A percentile compares a stretch with the other conserved stretches of the same genome.
phyloP scores from a whole-genome alignment of 2,888 invertebrate genomes.

The Anagyrus pseudococci region DNA sequence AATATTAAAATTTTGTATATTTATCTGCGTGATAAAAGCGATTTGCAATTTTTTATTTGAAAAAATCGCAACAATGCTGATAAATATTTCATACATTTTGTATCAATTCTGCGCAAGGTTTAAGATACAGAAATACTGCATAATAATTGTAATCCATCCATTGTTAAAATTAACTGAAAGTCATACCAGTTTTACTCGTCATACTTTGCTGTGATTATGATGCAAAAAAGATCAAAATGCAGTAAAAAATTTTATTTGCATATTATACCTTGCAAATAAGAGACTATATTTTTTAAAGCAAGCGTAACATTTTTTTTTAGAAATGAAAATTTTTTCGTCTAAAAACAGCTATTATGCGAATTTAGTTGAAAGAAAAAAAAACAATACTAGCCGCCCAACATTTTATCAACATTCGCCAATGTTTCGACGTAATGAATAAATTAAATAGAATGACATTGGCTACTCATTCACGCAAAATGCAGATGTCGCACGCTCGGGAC shows the following conservation, averaged over 20 bases:
- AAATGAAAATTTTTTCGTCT: neutral
- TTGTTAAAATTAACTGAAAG: constrained; percentile 1
- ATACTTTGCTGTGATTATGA: neutral
- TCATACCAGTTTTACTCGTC: neutral
- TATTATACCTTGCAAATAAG: too few species aligned
- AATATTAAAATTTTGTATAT: constrained; percentile 17
- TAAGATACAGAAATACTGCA: too few species aligned
- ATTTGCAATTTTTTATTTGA: too few species aligned
- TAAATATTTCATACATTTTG: too few species aligned
- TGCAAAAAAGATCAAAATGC: neutral
- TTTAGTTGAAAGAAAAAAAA: neutral
- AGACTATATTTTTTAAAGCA: too few species aligned
- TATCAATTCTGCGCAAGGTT: constrained; percentile 13
- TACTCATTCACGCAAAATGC: neutral
- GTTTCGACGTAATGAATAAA: constrained; percentile 2
- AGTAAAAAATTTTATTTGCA: neutral
- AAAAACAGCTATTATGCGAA: neutral
- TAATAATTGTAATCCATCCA: constrained; percentile 9
- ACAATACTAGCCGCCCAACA: neutral
- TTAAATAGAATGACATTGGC: neutral
- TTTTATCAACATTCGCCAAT: neutral
- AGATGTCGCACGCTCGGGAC: constrained; percentile 13
- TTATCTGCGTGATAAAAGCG: too few species aligned
- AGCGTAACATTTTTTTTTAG: neutral
- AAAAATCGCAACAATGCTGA: too few species aligned